phyloP scores from a whole-genome alignment of 1,140 invertebrate species.

The Chelonus insularis region DNA sequence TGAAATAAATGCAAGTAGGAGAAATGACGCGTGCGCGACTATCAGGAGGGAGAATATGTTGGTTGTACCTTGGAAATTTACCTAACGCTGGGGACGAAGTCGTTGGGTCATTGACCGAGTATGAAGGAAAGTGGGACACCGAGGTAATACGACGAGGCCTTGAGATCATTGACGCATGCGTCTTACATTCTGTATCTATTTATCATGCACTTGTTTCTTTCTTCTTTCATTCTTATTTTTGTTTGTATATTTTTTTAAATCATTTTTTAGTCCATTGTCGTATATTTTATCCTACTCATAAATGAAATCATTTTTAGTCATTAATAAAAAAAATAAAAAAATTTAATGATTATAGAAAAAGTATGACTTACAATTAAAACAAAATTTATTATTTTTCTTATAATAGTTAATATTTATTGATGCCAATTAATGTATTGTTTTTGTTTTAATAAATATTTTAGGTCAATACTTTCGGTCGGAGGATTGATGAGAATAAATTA shows the following conservation, averaged over 20 bases:
- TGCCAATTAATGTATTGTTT: neutral
- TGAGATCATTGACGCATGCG: constrained; percentile 50
- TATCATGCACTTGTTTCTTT: constrained; percentile 5
- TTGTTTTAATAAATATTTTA: neutral
- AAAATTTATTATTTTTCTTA: no score
- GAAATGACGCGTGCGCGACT: constrained; percentile 20
- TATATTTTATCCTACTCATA: neutral
- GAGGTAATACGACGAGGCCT: constrained; percentile 47
- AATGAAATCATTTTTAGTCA: neutral
- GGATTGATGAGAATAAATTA: neutral
- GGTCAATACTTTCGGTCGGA: neutral
- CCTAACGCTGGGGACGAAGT: constrained; percentile 37
- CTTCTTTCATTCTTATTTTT: neutral
- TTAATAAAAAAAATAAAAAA: no score
- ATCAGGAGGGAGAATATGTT: constrained; percentile 34
- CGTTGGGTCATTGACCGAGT: constrained; percentile 55
- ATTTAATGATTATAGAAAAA: no score
- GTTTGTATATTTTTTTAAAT: constrained; percentile 4
- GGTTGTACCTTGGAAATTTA: constrained; percentile 55
- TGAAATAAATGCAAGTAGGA: constrained; percentile 7
- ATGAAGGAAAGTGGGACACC: constrained; percentile 57
- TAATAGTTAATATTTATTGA: neutral
- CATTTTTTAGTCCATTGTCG: neutral
- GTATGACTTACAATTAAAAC: no score
- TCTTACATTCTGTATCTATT: constrained; percentile 16